phyloP scores from a whole-genome alignment of 2,113 vertebrate species.

The Scortum barcoo region DNA sequence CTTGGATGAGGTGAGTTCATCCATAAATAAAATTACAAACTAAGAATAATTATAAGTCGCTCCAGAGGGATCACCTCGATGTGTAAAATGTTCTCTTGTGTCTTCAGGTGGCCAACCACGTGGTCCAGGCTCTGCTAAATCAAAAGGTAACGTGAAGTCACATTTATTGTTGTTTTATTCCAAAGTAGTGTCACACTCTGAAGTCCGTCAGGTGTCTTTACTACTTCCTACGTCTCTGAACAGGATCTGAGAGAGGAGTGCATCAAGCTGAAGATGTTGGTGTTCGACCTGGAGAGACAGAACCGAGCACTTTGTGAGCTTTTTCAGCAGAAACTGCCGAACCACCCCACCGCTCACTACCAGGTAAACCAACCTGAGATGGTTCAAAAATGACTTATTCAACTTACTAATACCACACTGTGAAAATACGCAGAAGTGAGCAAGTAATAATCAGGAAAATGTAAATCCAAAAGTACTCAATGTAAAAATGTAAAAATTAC shows the following conservation, averaged over 20 bases:
- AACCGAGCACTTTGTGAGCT: constrained; percentile 94
- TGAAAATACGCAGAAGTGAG: too few relatives aligned
- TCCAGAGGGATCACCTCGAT: background rate
- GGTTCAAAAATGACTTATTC: background rate
- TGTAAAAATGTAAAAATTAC: too few relatives aligned
- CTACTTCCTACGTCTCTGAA: background rate
- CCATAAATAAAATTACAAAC: background rate
- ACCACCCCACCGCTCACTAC: constrained; percentile 86
- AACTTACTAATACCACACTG: too few relatives aligned
- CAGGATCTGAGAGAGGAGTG: constrained; percentile 97
- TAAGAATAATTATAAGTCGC: accelerated
- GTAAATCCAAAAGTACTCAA: too few relatives aligned
- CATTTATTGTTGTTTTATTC: background rate
- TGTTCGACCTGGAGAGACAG: constrained; percentile 96
- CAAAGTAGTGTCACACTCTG: background rate
- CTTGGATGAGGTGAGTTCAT: constrained; percentile 91
- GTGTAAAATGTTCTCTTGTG: background rate
- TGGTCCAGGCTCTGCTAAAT: constrained; percentile 95
- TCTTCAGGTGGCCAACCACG: constrained; percentile 93
- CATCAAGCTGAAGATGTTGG: constrained; percentile 96
- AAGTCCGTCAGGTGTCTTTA: background rate
- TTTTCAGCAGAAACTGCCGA: constrained; percentile 94
- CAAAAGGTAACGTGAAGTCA: constrained; percentile 88
- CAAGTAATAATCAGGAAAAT: too few relatives aligned
- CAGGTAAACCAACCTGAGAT: constrained; percentile 82